Evolutionary conservation across 1,140 invertebrate genomes (phyloP).

Genomic region (Araneus ventricosus): DNA sequence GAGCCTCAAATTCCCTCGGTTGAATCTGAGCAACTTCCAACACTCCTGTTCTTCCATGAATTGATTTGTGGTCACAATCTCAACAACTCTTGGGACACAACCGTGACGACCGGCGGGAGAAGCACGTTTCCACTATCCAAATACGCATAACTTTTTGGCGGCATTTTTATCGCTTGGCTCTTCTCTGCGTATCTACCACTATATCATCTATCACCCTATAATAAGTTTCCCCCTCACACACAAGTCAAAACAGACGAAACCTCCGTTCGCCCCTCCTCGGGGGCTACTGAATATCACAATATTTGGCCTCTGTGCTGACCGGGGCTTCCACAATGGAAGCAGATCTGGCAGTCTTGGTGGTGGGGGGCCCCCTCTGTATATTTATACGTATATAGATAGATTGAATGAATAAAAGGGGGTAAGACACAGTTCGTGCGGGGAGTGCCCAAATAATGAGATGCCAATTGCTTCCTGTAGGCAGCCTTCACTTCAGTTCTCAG

Average conservation of each 20-base stretch:
- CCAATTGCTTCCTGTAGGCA: slow-evolving; percentile 72
- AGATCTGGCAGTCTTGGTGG: background rate
- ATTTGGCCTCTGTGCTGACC: slow-evolving; percentile 38
- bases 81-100: background rate
- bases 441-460: slow-evolving; percentile 66
- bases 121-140: background rate
- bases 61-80: background rate
- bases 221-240: background rate
- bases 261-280: background rate
- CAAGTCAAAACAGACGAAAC: slow-evolving; percentile 40
- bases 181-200: background rate
- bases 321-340: background rate
- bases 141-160: slow-evolving; percentile 2
- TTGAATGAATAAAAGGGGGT: slow-evolving; percentile 5
- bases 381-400: slow-evolving; percentile 7
- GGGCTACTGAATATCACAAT: slow-evolving; percentile 50
- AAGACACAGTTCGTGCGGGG: background rate
- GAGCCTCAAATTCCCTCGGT: no score
- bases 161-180: background rate
- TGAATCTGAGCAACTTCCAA: no score
- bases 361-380: background rate
- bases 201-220: slow-evolving; percentile 34
- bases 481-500: slow-evolving; percentile 47
- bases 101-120: background rate
- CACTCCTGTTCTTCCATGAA: background rate